These are phyloP conservation scores for Hirtodrosophila histrioides DNA, from an alignment of 2,888 invertebrate genomes.

Conservation along the genomic window DNA sequence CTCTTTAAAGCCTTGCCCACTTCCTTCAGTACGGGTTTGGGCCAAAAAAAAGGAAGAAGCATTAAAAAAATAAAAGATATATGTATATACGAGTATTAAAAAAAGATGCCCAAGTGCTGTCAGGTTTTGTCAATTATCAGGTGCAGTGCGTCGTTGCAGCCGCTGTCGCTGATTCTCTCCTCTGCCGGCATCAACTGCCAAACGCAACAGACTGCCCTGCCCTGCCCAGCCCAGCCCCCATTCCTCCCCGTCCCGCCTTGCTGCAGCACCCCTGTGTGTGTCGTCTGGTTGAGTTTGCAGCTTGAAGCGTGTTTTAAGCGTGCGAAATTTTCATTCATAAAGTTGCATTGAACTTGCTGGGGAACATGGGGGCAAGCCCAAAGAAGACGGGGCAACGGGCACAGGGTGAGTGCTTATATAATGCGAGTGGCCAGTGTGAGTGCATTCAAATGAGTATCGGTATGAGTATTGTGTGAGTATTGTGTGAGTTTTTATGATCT, in stretches of 20 bases:
- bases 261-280: too few relatives aligned
- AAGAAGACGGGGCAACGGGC: background rate
- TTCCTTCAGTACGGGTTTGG: slow-evolving; percentile 50
- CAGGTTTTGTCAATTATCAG: slow-evolving; percentile 79
- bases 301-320: slow-evolving; percentile 57
- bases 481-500: slow-evolving; percentile 2
- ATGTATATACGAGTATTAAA: background rate
- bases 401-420: slow-evolving; percentile 22
- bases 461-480: slow-evolving; percentile 19
- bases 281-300: slow-evolving; percentile 22
- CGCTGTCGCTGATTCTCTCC: slow-evolving; percentile 7
- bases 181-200: too few relatives aligned
- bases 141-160: slow-evolving; percentile 48
- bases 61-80: slow-evolving; percentile 6
- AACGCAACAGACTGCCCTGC: too few relatives aligned
- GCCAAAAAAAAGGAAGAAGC: slow-evolving; percentile 25
- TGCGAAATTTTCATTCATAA: slow-evolving; percentile 76
- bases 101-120: slow-evolving; percentile 47
- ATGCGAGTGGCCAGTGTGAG: slow-evolving; percentile 20
- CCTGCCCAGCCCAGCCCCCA: background rate
- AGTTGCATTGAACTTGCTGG: slow-evolving; percentile 43
- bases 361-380: slow-evolving; percentile 6
- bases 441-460: slow-evolving; percentile 67
- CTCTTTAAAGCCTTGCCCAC: slow-evolving; percentile 49
- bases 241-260: too few relatives aligned